Evolutionary conservation across 2,888 invertebrate genomes (phyloP).

Genomic region (Dicycla oo): DNA sequence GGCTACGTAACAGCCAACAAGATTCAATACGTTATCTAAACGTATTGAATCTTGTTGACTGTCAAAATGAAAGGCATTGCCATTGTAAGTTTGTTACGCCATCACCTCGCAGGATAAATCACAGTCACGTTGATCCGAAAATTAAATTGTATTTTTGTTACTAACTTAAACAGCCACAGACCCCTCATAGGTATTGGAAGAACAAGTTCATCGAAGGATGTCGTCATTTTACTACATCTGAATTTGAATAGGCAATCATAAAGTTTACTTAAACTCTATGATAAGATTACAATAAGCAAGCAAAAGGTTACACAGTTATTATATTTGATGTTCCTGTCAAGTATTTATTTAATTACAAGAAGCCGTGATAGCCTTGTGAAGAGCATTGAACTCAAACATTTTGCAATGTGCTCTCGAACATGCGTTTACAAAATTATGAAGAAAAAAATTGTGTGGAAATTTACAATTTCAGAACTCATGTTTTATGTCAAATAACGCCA

Average conservation of each 20-base stretch:
- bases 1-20: too few species aligned
- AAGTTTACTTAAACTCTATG: background rate
- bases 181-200: too few species aligned
- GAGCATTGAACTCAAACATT: constrained; percentile 18
- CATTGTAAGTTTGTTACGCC: too few species aligned
- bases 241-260: background rate
- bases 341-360: constrained; percentile 32
- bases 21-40: too few species aligned
- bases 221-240: background rate
- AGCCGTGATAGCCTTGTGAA: constrained; percentile 22
- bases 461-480: background rate
- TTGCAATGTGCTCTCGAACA: constrained; percentile 21
- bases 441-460: constrained; percentile 22
- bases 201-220: background rate
- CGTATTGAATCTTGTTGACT: too few species aligned
- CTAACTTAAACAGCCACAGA: too few species aligned
- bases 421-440: constrained; percentile 5
- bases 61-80: too few species aligned
- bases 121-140: too few species aligned
- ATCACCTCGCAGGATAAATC: too few species aligned
- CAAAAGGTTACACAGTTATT: constrained; percentile 9
- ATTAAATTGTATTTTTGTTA: too few species aligned
- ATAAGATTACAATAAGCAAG: constrained; percentile 22
- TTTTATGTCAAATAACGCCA: background rate
- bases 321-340: constrained; percentile 13